Conservation (phyloP, 2,797 vertebrate species). For the Bovichtus variegatus region DNA sequence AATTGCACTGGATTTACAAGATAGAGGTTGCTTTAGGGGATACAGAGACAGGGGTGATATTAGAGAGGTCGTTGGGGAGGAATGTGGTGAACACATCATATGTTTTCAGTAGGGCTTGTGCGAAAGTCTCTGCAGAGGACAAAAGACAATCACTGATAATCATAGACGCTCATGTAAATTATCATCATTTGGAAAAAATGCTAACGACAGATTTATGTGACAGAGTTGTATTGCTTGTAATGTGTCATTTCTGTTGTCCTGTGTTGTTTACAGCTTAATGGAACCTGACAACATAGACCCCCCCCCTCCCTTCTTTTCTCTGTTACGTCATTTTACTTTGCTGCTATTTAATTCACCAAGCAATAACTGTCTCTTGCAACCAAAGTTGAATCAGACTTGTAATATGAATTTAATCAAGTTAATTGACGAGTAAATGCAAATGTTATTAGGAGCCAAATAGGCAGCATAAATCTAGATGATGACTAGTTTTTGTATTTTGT, state of each 20-base stretch:
- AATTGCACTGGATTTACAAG: constrained; percentile 77
- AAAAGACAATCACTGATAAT: neutral
- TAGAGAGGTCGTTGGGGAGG: constrained; percentile 42
- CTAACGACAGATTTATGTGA: neutral
- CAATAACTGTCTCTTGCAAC: constrained; percentile 55
- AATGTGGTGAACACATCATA: constrained; percentile 58
- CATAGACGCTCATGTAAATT: constrained; percentile 4
- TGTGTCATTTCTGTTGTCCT: constrained; percentile 55
- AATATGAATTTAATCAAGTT: constrained; percentile 82
- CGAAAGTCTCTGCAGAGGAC: constrained; percentile 8
- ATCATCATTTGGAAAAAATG: constrained; percentile 1
- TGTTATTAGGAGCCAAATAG: constrained; percentile 69
- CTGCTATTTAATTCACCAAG: constrained; percentile 64
- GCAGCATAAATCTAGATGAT: constrained; percentile 69
- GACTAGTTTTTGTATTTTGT: constrained; percentile 68
- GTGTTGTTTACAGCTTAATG: constrained; percentile 69
- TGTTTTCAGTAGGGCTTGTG: constrained; percentile 44
- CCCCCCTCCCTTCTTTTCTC: neutral
- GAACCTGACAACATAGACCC: constrained; percentile 56
- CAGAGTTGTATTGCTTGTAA: constrained; percentile 30
- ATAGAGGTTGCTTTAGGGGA: constrained; percentile 60
- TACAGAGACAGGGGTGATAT: constrained; percentile 46
- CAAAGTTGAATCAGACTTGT: constrained; percentile 69
- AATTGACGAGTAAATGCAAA: constrained; percentile 84
- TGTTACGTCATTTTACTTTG: constrained; percentile 53